phyloP scores from a whole-genome alignment of 1,140 invertebrate species.

The Macrocentrus cingulum region DNA sequence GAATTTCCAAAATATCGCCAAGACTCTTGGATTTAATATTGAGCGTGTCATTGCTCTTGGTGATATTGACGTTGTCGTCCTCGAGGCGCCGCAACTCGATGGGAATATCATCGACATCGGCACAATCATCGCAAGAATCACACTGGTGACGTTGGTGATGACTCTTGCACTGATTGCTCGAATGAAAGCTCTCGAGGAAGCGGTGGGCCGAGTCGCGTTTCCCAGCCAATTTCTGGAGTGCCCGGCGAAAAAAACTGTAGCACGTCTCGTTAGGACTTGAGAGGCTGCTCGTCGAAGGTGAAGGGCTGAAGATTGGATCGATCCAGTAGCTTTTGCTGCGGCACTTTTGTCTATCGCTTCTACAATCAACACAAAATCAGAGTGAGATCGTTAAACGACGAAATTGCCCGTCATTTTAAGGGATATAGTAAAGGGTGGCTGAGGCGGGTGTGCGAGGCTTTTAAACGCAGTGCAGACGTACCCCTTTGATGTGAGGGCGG shows the following conservation, averaged over 20 bases:
- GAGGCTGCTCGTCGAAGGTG: slow-evolving; percentile 79
- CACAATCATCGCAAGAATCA: slow-evolving; percentile 65
- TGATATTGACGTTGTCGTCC: slow-evolving; percentile 65
- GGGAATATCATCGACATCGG: slow-evolving; percentile 75
- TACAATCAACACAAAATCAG: not conserved
- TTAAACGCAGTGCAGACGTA: slow-evolving; percentile 3
- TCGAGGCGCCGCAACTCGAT: slow-evolving; percentile 87
- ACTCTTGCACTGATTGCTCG: slow-evolving; percentile 54
- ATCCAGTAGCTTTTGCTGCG: slow-evolving; percentile 63
- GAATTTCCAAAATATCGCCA: slow-evolving; percentile 75
- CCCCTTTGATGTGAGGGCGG: slow-evolving; percentile 40
- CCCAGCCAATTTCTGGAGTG: slow-evolving; percentile 76
- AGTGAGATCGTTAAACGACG: too few relatives aligned
- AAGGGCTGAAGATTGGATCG: slow-evolving; percentile 63
- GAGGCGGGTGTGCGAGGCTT: too few relatives aligned
- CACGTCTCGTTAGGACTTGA: slow-evolving; percentile 91
- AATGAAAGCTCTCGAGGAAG: slow-evolving; percentile 77
- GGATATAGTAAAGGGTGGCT: too few relatives aligned
- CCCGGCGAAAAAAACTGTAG: slow-evolving; percentile 88
- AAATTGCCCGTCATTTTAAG: too few relatives aligned
- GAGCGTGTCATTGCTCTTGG: slow-evolving; percentile 55
- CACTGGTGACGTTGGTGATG: slow-evolving; percentile 53
- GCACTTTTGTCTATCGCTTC: slow-evolving; percentile 31
- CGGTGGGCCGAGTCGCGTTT: slow-evolving; percentile 62
- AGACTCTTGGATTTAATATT: slow-evolving; percentile 78